These are phyloP conservation scores for Chrysomela aeneicollis DNA, from an alignment of 2,888 invertebrate genomes.

Conservation along the genomic window DNA sequence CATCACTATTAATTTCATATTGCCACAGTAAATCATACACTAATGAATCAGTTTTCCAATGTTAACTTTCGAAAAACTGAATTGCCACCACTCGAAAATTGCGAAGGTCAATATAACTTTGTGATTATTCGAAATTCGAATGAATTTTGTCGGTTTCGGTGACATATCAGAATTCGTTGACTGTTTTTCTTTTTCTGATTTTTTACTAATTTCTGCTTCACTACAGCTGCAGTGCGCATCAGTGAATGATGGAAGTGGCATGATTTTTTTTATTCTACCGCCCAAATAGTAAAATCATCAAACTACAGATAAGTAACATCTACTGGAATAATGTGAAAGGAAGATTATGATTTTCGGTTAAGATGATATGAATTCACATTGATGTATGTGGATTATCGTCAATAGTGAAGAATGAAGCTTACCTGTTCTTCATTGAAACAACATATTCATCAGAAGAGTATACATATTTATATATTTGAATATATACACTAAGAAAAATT, in stretches of 20 bases:
- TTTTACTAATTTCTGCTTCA: constrained; percentile 49
- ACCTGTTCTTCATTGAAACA: background rate
- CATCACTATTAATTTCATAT: no score
- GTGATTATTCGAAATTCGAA: background rate
- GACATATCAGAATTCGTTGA: constrained; percentile 27
- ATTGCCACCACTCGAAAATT: background rate
- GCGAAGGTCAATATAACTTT: background rate
- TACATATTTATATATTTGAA: no score
- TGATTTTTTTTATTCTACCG: constrained; percentile 36
- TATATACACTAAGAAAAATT: no score
- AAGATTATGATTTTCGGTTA: background rate
- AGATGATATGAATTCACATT: background rate
- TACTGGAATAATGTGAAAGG: background rate
- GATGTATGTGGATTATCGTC: background rate
- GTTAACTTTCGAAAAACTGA: constrained; percentile 2
- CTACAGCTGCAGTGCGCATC: constrained; percentile 54
- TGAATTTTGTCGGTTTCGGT: constrained; percentile 9
- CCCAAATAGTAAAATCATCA: background rate
- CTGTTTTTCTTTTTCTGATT: constrained; percentile 20
- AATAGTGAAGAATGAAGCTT: background rate
- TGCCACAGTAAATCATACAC: no score
- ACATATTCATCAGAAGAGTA: no score
- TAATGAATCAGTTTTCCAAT: no score
- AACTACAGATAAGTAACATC: background rate
- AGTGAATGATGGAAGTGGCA: constrained; percentile 47